These are phyloP conservation scores for Vollenhovia emeryi DNA, from an alignment of 1,140 invertebrate genomes.

Conservation along the genomic window DNA sequence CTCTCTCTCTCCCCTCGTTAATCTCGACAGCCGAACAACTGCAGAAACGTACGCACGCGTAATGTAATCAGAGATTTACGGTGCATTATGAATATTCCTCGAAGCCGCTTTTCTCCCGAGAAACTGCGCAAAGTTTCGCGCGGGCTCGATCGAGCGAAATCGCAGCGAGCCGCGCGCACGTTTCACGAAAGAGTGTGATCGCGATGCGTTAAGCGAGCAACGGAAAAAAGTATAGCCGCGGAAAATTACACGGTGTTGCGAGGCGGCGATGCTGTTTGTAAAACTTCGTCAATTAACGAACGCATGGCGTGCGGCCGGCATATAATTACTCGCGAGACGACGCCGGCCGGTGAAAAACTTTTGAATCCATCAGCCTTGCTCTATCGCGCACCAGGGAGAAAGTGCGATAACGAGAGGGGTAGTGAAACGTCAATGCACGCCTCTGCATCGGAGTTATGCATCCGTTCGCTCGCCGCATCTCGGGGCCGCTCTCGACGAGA, in stretches of 20 bases:
- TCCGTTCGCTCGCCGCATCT: background rate
- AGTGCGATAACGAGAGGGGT: constrained; percentile 67
- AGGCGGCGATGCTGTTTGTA: constrained; percentile 20
- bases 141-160: constrained; percentile 8
- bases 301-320: constrained; percentile 35
- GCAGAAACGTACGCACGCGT: background rate
- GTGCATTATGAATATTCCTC: background rate
- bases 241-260: constrained; percentile 31
- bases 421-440: constrained; percentile 67
- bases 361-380: constrained; percentile 65
- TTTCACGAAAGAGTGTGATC: constrained; percentile 1
- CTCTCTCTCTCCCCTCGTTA: background rate
- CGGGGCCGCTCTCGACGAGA: background rate
- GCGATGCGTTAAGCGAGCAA: background rate
- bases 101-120: background rate
- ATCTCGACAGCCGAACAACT: background rate
- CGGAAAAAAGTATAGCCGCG: background rate
- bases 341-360: constrained; percentile 34
- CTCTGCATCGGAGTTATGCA: constrained; percentile 25
- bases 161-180: background rate
- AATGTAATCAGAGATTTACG: background rate
- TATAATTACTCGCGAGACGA: constrained; percentile 49
- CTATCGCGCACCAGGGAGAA: constrained; percentile 64
- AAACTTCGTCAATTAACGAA: constrained; percentile 62
- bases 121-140: background rate